Conservation (phyloP, 2,888 invertebrate species). For the Drosophila suboccidentalis region DNA sequence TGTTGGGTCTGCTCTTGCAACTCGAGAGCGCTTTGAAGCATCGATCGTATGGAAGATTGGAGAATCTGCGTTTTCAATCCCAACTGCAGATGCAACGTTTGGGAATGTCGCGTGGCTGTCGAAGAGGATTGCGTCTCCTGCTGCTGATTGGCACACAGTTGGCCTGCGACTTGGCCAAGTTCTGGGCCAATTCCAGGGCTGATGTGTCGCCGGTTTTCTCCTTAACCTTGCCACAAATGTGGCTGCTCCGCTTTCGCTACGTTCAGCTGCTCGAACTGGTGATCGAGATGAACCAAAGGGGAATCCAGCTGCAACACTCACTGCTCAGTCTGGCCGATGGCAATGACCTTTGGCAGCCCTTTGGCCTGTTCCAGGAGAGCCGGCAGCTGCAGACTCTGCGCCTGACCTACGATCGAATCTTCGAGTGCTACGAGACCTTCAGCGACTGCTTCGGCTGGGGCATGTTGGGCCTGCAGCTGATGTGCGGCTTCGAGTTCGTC, state of each 20-base stretch:
- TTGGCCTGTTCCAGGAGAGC: conserved; percentile 53
- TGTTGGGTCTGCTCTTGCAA: conserved; percentile 50
- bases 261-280: conserved; percentile 71
- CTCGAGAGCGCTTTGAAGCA: conserved; percentile 57
- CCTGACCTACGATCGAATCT: conserved; percentile 77
- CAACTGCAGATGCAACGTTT: conserved; percentile 55
- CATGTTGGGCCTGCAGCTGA: conserved; percentile 74
- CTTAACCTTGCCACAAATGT: conserved; percentile 57
- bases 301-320: conserved; percentile 49
- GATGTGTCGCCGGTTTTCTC: conserved; percentile 51
- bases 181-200: conserved; percentile 43
- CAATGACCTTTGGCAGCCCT: conserved; percentile 74
- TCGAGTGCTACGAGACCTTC: conserved; percentile 67
- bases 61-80: conserved; percentile 43
- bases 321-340: conserved; percentile 59
- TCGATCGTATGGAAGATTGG: conserved; percentile 19
- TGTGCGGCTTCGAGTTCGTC: conserved; percentile 82
- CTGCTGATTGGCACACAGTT: conserved; percentile 45
- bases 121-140: conserved; percentile 32
- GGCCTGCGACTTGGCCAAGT: conserved; percentile 48
- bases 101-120: conserved; percentile 45
- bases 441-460: conserved; percentile 84
- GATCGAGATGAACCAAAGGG: conserved; percentile 64
- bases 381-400: conserved; percentile 74
- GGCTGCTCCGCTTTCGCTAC: conserved; percentile 75